A percentile compares a stretch with the other conserved stretches of the same genome.
Evolutionary conservation across 2,113 vertebrate genomes (phyloP).

Genomic region (Lipotes vexillifer): DNA sequence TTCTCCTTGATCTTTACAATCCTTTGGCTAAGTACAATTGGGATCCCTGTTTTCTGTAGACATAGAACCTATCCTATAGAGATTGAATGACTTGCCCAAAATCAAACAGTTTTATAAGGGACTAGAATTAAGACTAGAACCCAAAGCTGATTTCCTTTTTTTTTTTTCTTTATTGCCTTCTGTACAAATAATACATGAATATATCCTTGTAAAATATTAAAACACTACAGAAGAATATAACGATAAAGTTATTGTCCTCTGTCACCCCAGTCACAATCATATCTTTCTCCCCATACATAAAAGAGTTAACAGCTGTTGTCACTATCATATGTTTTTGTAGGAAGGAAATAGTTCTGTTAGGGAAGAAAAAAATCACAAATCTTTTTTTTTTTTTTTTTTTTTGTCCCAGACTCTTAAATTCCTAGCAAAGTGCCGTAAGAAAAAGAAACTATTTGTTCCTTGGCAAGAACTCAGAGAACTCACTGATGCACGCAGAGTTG

Average conservation of each 20-base stretch:
- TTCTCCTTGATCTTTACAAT: not conserved
- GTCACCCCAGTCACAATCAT: not conserved
- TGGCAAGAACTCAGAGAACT: constrained; percentile 85
- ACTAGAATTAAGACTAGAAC: constrained; percentile 8
- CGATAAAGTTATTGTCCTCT: not conserved
- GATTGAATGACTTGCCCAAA: not conserved
- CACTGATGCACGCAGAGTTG: constrained; percentile 83
- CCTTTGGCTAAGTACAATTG: not conserved
- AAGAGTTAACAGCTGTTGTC: not conserved
- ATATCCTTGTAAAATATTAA: constrained; percentile 16
- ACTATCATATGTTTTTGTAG: not conserved
- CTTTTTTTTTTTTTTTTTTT: not conserved
- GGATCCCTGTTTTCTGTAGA: not conserved
- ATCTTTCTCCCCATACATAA: not conserved
- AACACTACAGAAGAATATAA: not conserved
- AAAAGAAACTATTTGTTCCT: constrained; percentile 67
- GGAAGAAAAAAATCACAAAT: not conserved
- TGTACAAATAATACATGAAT: not conserved
- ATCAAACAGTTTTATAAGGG: not conserved
- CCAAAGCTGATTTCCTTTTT: not conserved
- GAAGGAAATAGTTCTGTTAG: constrained; percentile 8
- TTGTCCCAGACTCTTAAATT: constrained; percentile 84
- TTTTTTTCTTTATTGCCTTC: not conserved
- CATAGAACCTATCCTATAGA: not conserved
- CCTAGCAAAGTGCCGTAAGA: constrained; percentile 80